These are phyloP conservation scores for Circaetus cinerascens DNA, from an alignment of 2,113 vertebrate species.

Conservation along the genomic window DNA sequence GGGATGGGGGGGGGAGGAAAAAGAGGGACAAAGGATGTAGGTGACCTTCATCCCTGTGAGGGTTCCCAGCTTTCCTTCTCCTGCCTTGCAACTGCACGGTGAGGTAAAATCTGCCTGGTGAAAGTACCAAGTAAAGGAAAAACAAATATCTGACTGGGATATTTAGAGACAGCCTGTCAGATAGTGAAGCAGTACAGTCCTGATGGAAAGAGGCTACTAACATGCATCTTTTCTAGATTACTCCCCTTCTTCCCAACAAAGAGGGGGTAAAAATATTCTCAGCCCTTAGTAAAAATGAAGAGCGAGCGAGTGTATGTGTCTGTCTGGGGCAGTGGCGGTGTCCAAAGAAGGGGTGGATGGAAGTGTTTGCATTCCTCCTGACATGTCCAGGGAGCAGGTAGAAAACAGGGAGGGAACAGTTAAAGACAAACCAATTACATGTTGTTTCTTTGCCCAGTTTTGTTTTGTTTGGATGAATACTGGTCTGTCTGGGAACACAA, in stretches of 20 bases:
- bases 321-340: neutral
- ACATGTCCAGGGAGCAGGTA: neutral
- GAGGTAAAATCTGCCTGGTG: neutral
- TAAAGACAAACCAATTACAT: neutral
- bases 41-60: neutral
- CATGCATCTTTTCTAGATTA: neutral
- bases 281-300: neutral
- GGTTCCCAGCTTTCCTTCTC: neutral
- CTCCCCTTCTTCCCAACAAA: neutral
- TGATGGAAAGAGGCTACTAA: neutral
- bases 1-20: fast-evolving
- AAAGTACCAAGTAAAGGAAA: neutral
- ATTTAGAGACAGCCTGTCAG: neutral
- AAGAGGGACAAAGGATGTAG: neutral
- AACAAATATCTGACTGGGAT: neutral
- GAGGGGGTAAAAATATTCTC: neutral
- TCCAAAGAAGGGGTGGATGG: neutral
- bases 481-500: neutral
- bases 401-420: neutral
- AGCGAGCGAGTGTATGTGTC: neutral
- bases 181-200: neutral
- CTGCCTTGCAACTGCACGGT: neutral
- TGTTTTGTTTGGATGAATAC: neutral
- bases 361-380: neutral
- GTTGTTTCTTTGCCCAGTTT: neutral